These are phyloP conservation scores for Allacma fusca DNA, from an alignment of 2,888 invertebrate species.

Conservation along the genomic window DNA sequence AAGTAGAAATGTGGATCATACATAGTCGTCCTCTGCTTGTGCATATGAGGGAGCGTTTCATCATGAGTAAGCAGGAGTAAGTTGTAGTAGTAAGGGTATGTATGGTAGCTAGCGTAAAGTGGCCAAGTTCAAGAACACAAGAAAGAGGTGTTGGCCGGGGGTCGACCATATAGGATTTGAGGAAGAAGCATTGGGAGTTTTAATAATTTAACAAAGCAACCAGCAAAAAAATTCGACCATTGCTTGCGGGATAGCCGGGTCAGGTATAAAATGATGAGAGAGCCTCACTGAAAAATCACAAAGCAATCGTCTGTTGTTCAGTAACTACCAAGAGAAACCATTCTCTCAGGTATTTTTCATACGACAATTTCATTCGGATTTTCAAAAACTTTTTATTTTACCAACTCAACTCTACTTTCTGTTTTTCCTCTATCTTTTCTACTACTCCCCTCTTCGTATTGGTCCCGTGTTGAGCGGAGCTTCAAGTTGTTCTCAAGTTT, in stretches of 20 bases:
- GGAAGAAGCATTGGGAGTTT: constrained; percentile 35
- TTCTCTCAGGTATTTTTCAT: constrained; percentile 62
- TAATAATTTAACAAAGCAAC: constrained; percentile 48
- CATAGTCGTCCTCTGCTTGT: constrained; percentile 39
- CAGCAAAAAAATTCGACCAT: constrained; percentile 44
- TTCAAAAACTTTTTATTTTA: constrained; percentile 20
- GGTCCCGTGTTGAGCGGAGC: neutral
- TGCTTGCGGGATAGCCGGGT: constrained; percentile 60
- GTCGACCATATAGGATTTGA: constrained; percentile 50
- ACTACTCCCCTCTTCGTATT: neutral
- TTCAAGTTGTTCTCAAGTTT: constrained; percentile 5
- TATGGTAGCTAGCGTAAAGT: constrained; percentile 40
- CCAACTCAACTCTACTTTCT: constrained; percentile 9
- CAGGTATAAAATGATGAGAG: constrained; percentile 61
- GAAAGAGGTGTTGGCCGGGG: constrained; percentile 56
- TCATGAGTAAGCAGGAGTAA: constrained; percentile 20
- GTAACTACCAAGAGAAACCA: constrained; percentile 61
- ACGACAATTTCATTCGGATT: constrained; percentile 14
- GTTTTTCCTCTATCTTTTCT: neutral
- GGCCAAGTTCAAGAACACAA: constrained; percentile 55
- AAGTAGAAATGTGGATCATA: constrained; percentile 62
- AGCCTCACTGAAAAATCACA: constrained; percentile 61
- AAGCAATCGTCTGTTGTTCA: constrained; percentile 60
- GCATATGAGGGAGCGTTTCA: constrained; percentile 24
- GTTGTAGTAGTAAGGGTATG: constrained; percentile 16